Evolutionary conservation across 2,888 invertebrate species (phyloP).

Genomic region (Apodemia hepburni): DNA sequence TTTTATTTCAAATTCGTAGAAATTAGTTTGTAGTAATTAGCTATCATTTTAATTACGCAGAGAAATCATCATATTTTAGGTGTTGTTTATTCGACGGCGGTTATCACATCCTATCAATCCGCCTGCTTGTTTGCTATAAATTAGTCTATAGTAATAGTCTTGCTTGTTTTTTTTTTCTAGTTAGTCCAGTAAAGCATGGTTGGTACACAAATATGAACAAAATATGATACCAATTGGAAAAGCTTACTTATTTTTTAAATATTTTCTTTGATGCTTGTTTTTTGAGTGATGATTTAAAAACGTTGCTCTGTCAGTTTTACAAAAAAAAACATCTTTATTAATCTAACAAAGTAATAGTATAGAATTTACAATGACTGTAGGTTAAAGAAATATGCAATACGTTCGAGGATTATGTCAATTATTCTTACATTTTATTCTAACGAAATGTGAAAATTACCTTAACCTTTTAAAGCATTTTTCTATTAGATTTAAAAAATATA

Average conservation of each 20-base stretch:
- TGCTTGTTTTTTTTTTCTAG: neutral
- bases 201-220: neutral
- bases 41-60: neutral
- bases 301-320: too few relatives aligned
- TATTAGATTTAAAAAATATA: too few relatives aligned
- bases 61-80: neutral
- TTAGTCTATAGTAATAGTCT: too few relatives aligned
- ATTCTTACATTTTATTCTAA: too few relatives aligned
- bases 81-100: neutral
- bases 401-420: too few relatives aligned
- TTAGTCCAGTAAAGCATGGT: neutral
- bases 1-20: constrained; percentile 10
- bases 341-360: too few relatives aligned
- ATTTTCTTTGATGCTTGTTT: too few relatives aligned
- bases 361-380: neutral
- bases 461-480: too few relatives aligned
- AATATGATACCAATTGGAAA: neutral
- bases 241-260: neutral
- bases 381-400: too few relatives aligned
- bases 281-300: too few relatives aligned
- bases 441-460: too few relatives aligned
- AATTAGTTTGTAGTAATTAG: neutral
- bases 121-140: neutral
- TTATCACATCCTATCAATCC: neutral
- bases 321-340: too few relatives aligned